These are phyloP conservation scores for Octopus bimaculoides DNA, from an alignment of 1,140 invertebrate species.

Conservation along the genomic window DNA sequence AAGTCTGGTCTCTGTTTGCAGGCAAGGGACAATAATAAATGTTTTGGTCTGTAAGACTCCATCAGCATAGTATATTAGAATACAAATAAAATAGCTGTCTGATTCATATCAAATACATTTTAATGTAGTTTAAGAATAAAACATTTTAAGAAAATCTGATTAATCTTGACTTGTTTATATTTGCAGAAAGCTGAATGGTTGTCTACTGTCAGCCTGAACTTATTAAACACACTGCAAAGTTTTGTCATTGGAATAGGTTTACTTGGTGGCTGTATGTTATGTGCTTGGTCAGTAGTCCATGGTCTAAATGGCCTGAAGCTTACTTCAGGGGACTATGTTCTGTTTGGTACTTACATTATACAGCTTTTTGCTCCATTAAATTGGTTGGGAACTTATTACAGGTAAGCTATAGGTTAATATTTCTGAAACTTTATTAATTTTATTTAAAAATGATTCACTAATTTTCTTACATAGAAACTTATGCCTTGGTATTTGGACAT, in stretches of 20 bases:
- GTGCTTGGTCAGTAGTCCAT: slow-evolving; percentile 69
- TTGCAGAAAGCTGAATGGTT: slow-evolving; percentile 83
- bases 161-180: slow-evolving; percentile 13
- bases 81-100: not conserved
- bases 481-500: no score
- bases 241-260: slow-evolving; percentile 84
- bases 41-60: no score
- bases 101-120: not conserved
- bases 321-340: slow-evolving; percentile 90
- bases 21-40: no score
- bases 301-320: slow-evolving; percentile 59
- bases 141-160: not conserved
- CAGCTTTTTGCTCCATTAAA: slow-evolving; percentile 95
- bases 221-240: slow-evolving; percentile 88
- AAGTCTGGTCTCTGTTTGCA: no score
- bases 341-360: slow-evolving; percentile 92
- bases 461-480: no score
- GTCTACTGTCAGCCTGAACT: slow-evolving; percentile 77
- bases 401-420: slow-evolving; percentile 60
- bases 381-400: slow-evolving; percentile 98
- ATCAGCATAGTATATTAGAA: no score
- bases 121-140: not conserved
- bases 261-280: slow-evolving; percentile 81
- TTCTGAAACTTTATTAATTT: no score
- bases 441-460: no score